phyloP scores from a whole-genome alignment of 1,140 invertebrate species.

The Melanaphis sacchari region DNA sequence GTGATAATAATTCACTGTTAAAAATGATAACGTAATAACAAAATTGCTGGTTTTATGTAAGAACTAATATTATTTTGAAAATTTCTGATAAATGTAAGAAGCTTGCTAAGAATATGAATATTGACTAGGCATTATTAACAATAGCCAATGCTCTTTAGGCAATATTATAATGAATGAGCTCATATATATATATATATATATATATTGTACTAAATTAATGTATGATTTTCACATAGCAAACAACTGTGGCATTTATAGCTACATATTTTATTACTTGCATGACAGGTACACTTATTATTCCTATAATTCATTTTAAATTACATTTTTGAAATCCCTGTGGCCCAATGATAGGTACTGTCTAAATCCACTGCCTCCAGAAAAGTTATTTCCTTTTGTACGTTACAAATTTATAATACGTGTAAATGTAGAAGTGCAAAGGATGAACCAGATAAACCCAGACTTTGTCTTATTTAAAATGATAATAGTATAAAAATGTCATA shows the following conservation, averaged over 20 bases:
- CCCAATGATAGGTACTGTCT: background rate
- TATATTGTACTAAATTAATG: no score
- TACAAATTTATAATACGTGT: background rate
- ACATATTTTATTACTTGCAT: background rate
- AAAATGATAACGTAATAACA: no score
- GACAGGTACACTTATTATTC: background rate
- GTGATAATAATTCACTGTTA: no score
- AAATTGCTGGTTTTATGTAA: no score
- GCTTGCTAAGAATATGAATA: background rate
- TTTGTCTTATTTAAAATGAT: background rate
- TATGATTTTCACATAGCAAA: background rate
- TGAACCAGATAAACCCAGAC: background rate
- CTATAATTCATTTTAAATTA: background rate
- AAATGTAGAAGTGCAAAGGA: background rate
- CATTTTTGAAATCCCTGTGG: background rate
- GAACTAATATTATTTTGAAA: background rate
- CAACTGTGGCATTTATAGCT: background rate
- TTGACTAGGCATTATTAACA: background rate
- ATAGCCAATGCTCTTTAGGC: background rate
- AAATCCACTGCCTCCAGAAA: background rate
- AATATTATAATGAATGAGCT: background rate
- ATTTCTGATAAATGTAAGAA: background rate
- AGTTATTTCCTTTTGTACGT: background rate
- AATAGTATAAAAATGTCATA: background rate
- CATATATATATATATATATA: background rate